phyloP scores from a whole-genome alignment of 2,888 invertebrate genomes.

The Malthinus seriepunctatus region DNA sequence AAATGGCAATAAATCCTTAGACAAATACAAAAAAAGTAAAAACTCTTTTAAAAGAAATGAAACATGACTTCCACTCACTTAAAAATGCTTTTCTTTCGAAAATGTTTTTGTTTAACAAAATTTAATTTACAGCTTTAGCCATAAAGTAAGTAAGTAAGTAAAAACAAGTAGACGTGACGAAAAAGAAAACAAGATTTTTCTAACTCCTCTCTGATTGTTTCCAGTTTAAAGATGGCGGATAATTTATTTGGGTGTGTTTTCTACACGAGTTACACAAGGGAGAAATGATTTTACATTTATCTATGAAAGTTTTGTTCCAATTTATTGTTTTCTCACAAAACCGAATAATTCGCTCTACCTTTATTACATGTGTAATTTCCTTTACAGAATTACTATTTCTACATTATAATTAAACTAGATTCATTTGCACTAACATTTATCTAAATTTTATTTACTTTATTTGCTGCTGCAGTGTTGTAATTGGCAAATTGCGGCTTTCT shows the following conservation, averaged over 20 bases:
- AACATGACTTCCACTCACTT: constrained; percentile 24
- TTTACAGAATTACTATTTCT: neutral
- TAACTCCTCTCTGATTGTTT: constrained; percentile 34
- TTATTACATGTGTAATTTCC: neutral
- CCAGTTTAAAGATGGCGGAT: constrained; percentile 23
- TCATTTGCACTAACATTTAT: too few relatives aligned
- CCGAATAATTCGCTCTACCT: neutral
- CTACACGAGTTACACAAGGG: constrained; percentile 29
- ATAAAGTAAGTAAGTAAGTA: constrained; percentile 17
- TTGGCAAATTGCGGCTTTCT: too few relatives aligned
- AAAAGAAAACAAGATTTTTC: constrained; percentile 26
- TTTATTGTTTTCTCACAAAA: constrained; percentile 5
- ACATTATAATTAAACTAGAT: neutral
- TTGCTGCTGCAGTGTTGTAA: too few relatives aligned
- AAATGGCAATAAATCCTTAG: constrained; percentile 19
- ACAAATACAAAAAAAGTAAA: constrained; percentile 16
- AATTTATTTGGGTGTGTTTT: constrained; percentile 23
- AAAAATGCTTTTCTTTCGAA: constrained; percentile 15
- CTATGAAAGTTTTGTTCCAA: constrained; percentile 28
- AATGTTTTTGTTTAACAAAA: constrained; percentile 20
- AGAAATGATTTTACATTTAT: constrained; percentile 41
- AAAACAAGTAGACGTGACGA: constrained; percentile 28
- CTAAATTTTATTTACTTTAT: too few relatives aligned
- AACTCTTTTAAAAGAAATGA: constrained; percentile 16
- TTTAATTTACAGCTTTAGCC: constrained; percentile 21